Base-by-base conservation (phyloP, 2,797 vertebrate species). In the Gallinago solitaria region DNA sequence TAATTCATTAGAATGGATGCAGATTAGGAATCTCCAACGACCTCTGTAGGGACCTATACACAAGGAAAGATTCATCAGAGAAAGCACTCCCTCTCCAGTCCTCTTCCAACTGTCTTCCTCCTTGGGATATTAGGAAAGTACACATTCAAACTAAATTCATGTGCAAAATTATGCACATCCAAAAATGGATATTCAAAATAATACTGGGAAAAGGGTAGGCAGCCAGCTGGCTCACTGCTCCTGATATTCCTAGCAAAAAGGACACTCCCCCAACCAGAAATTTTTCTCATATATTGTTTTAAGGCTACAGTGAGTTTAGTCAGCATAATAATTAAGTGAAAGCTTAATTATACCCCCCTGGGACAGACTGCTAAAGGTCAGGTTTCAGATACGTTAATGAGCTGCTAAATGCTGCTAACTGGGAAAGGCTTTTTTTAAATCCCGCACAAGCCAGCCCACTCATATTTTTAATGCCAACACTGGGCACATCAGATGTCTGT, bases 331-430 rank as follows among this genome's bases (percentile, higher is more conserved):
- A 80, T 81, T 68, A 77, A 92, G 67, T 59, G 67, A 79, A 87
- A 89, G 24, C 35, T 81, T 95, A 96, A 93, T 95, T 69, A 90
- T 78, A 28, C 9, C 19, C 70, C 9, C 11, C 23, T 54, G 81
- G 35, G 33, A 80, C 35, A 86, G 65, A 33, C 47, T 19, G 32
- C 9, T 70, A 91, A 91, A 93, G 86, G 79, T 91, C 91, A 61
- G 64, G 67, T 83, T 95, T 95, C 87, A 95, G 90, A 48, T 60
- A 56, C 48, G 25, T 86, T 95, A 84, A 96, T 61, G 93, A 96
- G 65, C 60, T 87, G 68, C 47, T 96, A 89, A 97, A 90, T 84
- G 39, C 61, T 95, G 53, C 24, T 89, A 57, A 95, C 70, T 61
- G 48, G 60, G 33, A 91, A 69, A 70, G n/a, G 54, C 9, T 87